Evolutionary conservation across 30 jellyfish, hydroid and myxozoan genomes (phyloP), one percentile per base, ranked within the genome.

Genomic region (Euphysa ruthae): DNA sequence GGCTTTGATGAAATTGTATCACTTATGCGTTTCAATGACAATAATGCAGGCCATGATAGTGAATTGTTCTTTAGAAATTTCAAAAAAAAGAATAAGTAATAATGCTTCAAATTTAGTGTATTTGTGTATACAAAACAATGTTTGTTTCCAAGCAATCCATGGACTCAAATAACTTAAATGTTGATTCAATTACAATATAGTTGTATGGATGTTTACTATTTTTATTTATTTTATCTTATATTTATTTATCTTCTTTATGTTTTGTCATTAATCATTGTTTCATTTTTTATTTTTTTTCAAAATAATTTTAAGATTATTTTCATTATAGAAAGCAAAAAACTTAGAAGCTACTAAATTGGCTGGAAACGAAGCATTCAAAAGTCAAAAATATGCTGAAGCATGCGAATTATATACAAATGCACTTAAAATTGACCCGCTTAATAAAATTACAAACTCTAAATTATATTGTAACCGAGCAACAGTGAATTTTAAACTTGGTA

Each of bases 381-480:
- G 35, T 14, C 78, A 82, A 23, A 81, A 82, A 12, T 88, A 66
- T 70, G 35, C 44, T 4, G 93, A 88, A 64, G 97, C 97, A 2
- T 75, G 42, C 31, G 93, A 69, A 8, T 69, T 88, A 49, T 88
- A 88, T 44, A 66, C 97, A 20, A 69, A 81, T 42, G 97, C 97
- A 58, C 61, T 88, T 49, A 58, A 55, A 15, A 69, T 88, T 19
- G 97, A 88, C 73, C 93, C 92, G 10, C 78, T 69, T 8, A 88
- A 88, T 42, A 75, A 50, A 55, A 27, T 46, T 27, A 72, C 97
- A 27, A 88, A 88, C 60, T 93, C 97, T 18, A 88, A 88, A 58
- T 32, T 88, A 16, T 83, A 73, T 43, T 82, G 84, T 50, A 88
- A 88, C 44, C 62, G 97, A 73, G 93, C 97, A 5, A 88, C 81